Evolutionary conservation across 2,888 invertebrate species (phyloP).

Genomic region (Agrochola lota): DNA sequence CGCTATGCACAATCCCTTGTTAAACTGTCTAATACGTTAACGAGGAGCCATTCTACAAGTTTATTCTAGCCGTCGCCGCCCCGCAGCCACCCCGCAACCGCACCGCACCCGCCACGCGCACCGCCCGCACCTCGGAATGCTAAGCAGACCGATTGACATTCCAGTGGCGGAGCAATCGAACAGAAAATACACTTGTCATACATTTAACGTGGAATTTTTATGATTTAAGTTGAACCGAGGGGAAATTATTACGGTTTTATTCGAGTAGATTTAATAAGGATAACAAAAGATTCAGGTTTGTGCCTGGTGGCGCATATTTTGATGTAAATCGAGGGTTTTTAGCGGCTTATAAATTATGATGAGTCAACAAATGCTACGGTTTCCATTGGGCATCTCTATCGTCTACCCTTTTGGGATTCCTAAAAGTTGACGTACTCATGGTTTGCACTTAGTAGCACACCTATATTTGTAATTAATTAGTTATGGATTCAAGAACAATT

Average conservation of each 20-base stretch:
- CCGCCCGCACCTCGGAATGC: conserved; percentile 69
- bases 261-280: conserved; percentile 60
- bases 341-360: neutral
- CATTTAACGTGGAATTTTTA: conserved; percentile 83
- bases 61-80: conserved; percentile 68
- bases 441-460: neutral
- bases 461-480: neutral
- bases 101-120: conserved; percentile 53
- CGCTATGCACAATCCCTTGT: conserved; percentile 56
- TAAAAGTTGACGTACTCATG: too few relatives aligned
- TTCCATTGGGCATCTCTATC: neutral
- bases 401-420: neutral
- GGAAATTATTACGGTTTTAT: conserved; percentile 65
- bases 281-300: conserved; percentile 42
- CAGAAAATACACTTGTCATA: conserved; percentile 88
- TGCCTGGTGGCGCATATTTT: conserved; percentile 37
- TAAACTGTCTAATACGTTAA: conserved; percentile 80
- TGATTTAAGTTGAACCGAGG: conserved; percentile 72
- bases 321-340: conserved; percentile 27
- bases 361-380: neutral
- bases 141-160: conserved; percentile 81
- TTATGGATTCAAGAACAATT: too few relatives aligned
- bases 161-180: conserved; percentile 81
- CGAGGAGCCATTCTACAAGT: conserved; percentile 77
- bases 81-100: conserved; percentile 34